Conservation (phyloP, 2,888 invertebrate species). For the Pyrgus malvae region DNA sequence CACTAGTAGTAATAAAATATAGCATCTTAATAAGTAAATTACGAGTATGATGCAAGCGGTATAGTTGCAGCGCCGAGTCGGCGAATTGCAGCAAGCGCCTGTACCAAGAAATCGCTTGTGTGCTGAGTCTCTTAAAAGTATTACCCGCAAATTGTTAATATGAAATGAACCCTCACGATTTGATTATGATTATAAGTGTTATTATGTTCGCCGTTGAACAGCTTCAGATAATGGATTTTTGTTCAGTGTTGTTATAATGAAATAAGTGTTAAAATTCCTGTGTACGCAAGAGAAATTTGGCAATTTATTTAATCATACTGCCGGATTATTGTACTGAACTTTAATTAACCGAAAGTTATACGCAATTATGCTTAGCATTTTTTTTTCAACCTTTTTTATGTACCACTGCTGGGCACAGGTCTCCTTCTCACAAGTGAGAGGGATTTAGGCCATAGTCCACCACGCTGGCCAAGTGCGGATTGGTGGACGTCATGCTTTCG, state of each 20-base stretch:
- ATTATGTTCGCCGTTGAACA: constrained; percentile 14
- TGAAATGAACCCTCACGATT: constrained; percentile 14
- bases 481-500: no score
- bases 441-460: no score
- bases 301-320: constrained; percentile 43
- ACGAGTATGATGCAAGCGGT: no score
- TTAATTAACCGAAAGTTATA: no score
- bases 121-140: constrained; percentile 13
- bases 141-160: constrained; percentile 9
- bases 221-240: constrained; percentile 20
- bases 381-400: not conserved
- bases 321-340: not conserved
- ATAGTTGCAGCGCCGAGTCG: no score
- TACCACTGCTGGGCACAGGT: no score
- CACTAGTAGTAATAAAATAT: no score
- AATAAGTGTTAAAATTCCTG: constrained; percentile 36
- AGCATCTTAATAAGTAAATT: no score
- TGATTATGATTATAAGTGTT: constrained; percentile 19
- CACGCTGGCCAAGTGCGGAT: no score
- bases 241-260: constrained; percentile 29
- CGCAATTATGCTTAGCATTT: not conserved
- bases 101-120: no score
- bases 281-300: constrained; percentile 40
- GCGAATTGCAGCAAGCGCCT: no score
- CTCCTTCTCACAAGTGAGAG: no score